These are phyloP conservation scores for Ctenomys sociabilis DNA, from an alignment of 2,113 vertebrate species.

Conservation along the genomic window DNA sequence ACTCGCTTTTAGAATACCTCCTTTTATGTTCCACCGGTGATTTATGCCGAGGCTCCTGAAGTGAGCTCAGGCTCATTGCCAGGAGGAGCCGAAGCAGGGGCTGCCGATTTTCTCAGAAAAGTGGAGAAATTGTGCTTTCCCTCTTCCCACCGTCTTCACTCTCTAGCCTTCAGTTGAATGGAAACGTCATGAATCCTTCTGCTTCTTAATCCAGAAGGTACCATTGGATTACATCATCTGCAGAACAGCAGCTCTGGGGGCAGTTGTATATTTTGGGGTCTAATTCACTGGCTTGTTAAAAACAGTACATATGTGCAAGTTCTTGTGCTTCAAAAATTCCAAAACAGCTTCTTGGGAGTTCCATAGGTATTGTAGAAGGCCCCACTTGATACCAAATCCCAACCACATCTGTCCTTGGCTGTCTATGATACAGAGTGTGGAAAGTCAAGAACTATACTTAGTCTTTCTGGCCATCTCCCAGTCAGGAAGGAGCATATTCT, in stretches of 20 bases:
- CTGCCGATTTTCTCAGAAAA: not conserved
- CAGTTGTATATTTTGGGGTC: not conserved
- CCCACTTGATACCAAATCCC: not conserved
- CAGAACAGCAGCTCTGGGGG: not conserved
- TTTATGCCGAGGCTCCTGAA: not conserved
- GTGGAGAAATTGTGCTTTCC: not conserved
- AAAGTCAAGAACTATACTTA: not conserved
- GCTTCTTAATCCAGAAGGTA: slow-evolving; percentile 43
- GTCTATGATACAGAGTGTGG: not conserved
- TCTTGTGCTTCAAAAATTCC: not conserved
- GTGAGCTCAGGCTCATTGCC: not conserved
- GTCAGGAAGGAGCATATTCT: not conserved
- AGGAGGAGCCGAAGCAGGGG: not conserved
- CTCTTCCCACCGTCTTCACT: not conserved
- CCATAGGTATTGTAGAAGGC: not conserved
- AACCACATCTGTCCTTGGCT: not conserved
- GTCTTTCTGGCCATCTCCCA: not conserved
- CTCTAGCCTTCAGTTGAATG: not conserved
- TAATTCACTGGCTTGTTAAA: slow-evolving; percentile 44
- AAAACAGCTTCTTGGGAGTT: not conserved
- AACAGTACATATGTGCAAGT: not conserved
- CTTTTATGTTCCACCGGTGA: not conserved
- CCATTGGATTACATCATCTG: not conserved
- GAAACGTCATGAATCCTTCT: not conserved
- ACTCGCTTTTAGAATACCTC: not conserved